Evolutionary conservation across 53 echinoderm and acorn worm species (phyloP), one percentile per base, ranked within the genome.

Genomic region (Patiria pectinifera): DNA sequence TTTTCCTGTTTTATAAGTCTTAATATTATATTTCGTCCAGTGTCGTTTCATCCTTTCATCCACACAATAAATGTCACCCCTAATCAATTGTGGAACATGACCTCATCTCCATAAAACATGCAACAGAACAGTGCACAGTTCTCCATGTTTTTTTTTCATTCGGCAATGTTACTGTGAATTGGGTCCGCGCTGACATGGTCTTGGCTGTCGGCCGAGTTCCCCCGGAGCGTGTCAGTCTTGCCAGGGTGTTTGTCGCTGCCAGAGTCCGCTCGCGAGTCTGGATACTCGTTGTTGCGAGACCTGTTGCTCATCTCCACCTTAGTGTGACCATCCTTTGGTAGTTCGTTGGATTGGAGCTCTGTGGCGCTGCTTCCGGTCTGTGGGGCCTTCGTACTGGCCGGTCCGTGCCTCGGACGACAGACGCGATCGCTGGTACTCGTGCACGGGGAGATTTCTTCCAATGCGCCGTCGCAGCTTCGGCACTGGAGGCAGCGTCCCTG

Each of bases 251-350:
- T 48, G 24, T 48, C 76, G 49, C 71, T 12, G 47, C 69, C 75
- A 48, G 3, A 72, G 12, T 14, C 25, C 78, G 49, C 48, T 61
- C 63, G 22, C 16, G 69, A 7, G 48, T 81, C 90, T 45, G 80
- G 90, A 44, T 90, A 90, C 23, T 90, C 81, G 44, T 90, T 90
- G 22, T 46, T 90, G 48, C 21, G 90, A 6, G 53, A 23, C 43
- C 48, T 13, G 74, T 86, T 49, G 48, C 18, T 22, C 26, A 11
- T 1, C 87, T 5, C 72, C 26, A 19, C n/a, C 47, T 58, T 23
- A 22, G 24, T 0, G 6, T n/a, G 59, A 13, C 53, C 49, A 3
- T 62, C 82, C 13, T 70, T 35, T 12, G 90, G 90, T 18, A 80
- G 26, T 48, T 90, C 49, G 81, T 90, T 90, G 48, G 70, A 70